These are phyloP conservation scores for Sebastes elongatus DNA, from an alignment of 2,797 vertebrate genomes.

Conservation along the genomic window DNA sequence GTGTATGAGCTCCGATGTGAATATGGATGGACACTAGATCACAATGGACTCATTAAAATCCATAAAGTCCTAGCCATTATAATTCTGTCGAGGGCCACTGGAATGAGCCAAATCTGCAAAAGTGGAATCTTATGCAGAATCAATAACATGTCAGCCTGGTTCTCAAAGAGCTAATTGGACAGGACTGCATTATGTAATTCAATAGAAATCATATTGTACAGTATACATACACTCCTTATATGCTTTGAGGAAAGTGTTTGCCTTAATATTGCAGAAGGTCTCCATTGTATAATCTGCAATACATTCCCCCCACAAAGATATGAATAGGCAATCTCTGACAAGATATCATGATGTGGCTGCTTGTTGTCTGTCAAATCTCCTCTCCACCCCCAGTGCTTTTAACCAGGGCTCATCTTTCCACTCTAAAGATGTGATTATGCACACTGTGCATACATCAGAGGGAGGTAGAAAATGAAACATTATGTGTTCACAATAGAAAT, in stretches of 20 bases:
- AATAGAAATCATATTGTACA: not conserved
- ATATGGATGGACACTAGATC: not conserved
- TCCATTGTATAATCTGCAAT: not conserved
- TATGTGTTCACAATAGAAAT: not conserved
- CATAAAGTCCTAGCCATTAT: constrained; percentile 17
- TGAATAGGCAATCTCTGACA: not conserved
- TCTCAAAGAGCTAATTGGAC: constrained; percentile 9
- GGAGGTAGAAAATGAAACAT: constrained; percentile 1
- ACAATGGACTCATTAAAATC: constrained; percentile 34
- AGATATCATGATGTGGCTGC: not conserved
- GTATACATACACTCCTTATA: not conserved
- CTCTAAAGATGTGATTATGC: constrained; percentile 10
- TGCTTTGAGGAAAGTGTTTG: not conserved
- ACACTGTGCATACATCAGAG: not conserved
- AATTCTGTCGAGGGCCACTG: constrained; percentile 23
- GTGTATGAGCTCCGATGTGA: constrained; percentile 1
- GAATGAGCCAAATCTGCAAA: constrained; percentile 22
- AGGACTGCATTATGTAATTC: not conserved
- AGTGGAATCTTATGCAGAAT: constrained; percentile 29
- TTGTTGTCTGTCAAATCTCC: constrained; percentile 14
- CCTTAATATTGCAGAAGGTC: not conserved
- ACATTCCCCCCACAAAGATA: constrained; percentile 6
- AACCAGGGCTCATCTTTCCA: constrained; percentile 18
- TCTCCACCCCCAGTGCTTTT: not conserved
- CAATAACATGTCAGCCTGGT: constrained; percentile 18